A percentile compares a stretch with the other conserved stretches of the same genome.
Conservation (phyloP, 2,113 vertebrate genomes). For the Kryptolebias marmoratus region DNA sequence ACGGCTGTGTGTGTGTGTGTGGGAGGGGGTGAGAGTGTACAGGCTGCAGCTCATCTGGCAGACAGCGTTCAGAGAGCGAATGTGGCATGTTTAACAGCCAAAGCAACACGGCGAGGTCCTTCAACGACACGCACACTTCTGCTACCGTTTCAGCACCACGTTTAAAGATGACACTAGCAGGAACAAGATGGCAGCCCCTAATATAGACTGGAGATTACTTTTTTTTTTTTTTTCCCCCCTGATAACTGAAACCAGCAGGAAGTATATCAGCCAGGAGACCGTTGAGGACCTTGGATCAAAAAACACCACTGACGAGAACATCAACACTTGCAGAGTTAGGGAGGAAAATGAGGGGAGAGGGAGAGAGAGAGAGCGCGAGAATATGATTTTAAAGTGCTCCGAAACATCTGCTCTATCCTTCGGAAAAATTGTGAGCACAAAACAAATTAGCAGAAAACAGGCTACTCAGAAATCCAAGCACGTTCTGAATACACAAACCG, state of each 20-base stretch:
- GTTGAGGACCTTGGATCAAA: constrained; percentile 36
- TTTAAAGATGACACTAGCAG: constrained; percentile 43
- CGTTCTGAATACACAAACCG: constrained; percentile 62
- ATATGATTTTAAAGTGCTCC: constrained; percentile 38
- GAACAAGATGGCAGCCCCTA: constrained; percentile 44
- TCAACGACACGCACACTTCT: constrained; percentile 43
- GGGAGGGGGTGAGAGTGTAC: neutral
- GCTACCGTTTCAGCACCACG: constrained; percentile 28
- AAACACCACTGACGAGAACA: constrained; percentile 43
- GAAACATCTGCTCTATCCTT: constrained; percentile 41
- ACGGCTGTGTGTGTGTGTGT: constrained; percentile 6
- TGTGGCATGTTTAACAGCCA: constrained; percentile 46
- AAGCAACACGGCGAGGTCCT: constrained; percentile 38
- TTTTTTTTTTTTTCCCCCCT: neutral
- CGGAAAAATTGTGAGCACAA: constrained; percentile 34
- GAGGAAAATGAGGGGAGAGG: constrained; percentile 17
- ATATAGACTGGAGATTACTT: constrained; percentile 40
- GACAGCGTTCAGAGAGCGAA: constrained; percentile 38
- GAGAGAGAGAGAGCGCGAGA: constrained; percentile 14
- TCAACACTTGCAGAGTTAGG: constrained; percentile 40
- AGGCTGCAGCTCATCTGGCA: constrained; percentile 39
- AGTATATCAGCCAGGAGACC: constrained; percentile 30
- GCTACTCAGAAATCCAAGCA: constrained; percentile 51
- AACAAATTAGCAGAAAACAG: constrained; percentile 42
- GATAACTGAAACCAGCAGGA: constrained; percentile 50